Conservation (phyloP, 2,113 vertebrate genomes). For the Blennius ocellaris region DNA sequence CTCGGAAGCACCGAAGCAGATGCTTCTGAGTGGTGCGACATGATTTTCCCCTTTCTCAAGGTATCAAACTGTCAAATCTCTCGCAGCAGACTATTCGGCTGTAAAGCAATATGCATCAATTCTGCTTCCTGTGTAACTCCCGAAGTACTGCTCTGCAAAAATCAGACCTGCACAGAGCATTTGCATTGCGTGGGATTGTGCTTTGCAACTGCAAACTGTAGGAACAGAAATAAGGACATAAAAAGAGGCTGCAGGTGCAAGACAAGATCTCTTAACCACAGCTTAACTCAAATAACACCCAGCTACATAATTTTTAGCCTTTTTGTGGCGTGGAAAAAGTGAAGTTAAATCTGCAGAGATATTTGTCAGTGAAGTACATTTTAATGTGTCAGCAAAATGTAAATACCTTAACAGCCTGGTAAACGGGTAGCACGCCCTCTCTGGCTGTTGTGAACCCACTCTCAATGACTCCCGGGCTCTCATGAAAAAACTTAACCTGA, state of each 20-base stretch:
- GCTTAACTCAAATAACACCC: not conserved
- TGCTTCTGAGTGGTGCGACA: slow-evolving; percentile 19
- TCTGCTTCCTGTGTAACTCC: slow-evolving; percentile 64
- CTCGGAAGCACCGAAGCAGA: not conserved
- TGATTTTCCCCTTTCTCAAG: not conserved
- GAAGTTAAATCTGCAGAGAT: not conserved
- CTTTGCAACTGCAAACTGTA: slow-evolving; percentile 52
- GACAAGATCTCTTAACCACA: not conserved
- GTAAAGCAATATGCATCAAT: slow-evolving; percentile 6
- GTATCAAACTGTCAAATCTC: slow-evolving; percentile 55
- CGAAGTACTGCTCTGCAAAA: slow-evolving; percentile 41
- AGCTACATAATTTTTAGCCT: not conserved
- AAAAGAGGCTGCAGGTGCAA: slow-evolving; percentile 37
- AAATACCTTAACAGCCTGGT: slow-evolving; percentile 85
- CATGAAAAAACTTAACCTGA: slow-evolving; percentile 77
- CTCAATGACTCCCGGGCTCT: slow-evolving; percentile 85
- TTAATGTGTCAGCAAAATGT: not conserved
- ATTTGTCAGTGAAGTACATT: not conserved
- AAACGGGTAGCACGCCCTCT: slow-evolving; percentile 57
- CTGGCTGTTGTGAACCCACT: slow-evolving; percentile 77
- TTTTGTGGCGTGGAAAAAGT: not conserved
- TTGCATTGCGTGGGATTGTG: slow-evolving; percentile 48
- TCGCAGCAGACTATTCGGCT: slow-evolving; percentile 10
- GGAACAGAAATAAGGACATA: slow-evolving; percentile 33
- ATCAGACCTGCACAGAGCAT: slow-evolving; percentile 17